Conservation (phyloP, 2,888 invertebrate genomes). For the Tyria jacobaeae region DNA sequence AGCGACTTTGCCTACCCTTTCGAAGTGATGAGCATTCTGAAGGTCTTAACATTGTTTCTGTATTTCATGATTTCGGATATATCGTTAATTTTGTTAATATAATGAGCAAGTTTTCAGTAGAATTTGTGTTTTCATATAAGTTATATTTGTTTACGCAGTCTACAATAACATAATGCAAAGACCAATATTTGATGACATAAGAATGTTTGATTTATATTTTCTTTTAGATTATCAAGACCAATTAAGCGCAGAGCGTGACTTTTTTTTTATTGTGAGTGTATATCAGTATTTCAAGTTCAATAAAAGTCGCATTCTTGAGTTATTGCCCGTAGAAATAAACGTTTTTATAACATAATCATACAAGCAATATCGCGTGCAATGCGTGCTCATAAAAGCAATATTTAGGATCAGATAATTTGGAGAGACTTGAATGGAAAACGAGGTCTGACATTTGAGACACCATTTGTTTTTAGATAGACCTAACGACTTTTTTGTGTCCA, state of each 20-base stretch:
- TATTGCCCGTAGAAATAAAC: neutral
- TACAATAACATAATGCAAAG: too few species aligned
- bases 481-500: neutral
- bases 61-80: too few species aligned
- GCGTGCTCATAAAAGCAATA: neutral
- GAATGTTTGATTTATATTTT: too few species aligned
- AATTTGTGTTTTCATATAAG: too few species aligned
- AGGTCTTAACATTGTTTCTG: too few species aligned
- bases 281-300: conserved; percentile 1
- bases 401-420: neutral
- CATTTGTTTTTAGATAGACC: neutral
- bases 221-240: neutral
- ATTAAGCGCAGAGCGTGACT: neutral
- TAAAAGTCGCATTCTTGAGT: neutral
- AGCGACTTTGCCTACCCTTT: too few species aligned
- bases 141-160: too few species aligned
- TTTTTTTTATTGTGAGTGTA: neutral
- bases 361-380: neutral
- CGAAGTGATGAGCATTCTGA: too few species aligned
- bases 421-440: neutral
- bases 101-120: too few species aligned
- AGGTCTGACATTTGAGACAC: neutral
- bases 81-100: too few species aligned
- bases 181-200: too few species aligned
- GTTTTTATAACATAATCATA: conserved; percentile 4